Evolutionary conservation across 2,888 invertebrate genomes (phyloP).

Genomic region (Morpho helenor): DNA sequence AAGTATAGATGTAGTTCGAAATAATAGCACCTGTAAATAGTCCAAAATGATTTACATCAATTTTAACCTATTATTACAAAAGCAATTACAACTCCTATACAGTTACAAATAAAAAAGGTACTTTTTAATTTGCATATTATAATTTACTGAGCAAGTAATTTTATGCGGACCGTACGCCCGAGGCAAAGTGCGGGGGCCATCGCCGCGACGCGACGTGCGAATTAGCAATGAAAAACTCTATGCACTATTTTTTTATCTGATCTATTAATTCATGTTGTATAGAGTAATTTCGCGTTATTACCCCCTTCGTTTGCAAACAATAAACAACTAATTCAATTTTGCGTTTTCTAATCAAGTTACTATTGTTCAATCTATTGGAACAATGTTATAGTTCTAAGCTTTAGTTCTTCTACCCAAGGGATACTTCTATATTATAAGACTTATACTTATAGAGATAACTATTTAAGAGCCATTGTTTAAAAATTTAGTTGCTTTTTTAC

Average conservation of each 20-base stretch:
- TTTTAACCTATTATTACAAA: constrained; percentile 5
- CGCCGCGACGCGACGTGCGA: constrained; percentile 14
- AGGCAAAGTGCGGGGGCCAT: constrained; percentile 11
- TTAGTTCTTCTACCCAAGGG: no score
- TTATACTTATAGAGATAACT: no score
- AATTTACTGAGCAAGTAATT: constrained; percentile 9
- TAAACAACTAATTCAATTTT: not conserved
- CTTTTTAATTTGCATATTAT: constrained; percentile 6
- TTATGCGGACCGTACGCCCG: constrained; percentile 20
- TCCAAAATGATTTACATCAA: no score
- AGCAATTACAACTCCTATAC: constrained; percentile 7
- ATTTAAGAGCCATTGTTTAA: no score
- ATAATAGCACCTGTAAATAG: no score
- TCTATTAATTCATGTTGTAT: constrained; percentile 2
- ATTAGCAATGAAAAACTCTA: constrained; percentile 18
- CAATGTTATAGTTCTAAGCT: no score
- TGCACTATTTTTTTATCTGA: constrained; percentile 16
- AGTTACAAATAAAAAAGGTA: constrained; percentile 6
- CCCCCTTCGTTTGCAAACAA: constrained; percentile 1
- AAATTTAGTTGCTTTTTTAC: no score
- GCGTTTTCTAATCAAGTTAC: constrained; percentile 2
- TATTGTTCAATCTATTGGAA: no score
- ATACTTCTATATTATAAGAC: no score
- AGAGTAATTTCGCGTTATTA: not conserved
- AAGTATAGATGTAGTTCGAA: no score